phyloP scores from a whole-genome alignment of 1,140 invertebrate species.

The Drosophila asahinai region DNA sequence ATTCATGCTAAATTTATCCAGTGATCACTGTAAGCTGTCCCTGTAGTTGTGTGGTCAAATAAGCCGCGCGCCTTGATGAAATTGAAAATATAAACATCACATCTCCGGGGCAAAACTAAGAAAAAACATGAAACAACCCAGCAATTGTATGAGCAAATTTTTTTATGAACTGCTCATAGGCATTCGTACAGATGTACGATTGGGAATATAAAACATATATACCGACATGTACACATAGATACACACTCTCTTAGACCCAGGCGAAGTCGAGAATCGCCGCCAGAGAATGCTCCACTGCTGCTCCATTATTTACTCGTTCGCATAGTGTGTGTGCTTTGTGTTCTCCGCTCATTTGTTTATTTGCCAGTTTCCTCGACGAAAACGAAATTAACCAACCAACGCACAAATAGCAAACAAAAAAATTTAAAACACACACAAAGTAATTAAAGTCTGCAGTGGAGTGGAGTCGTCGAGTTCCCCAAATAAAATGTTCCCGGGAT shows the following conservation, averaged over 20 bases:
- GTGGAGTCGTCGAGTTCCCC: background rate
- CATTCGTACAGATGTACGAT: constrained; percentile 10
- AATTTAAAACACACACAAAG: constrained; percentile 41
- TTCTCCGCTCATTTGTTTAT: constrained; percentile 78
- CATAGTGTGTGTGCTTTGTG: constrained; percentile 27
- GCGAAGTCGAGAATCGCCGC: constrained; percentile 46
- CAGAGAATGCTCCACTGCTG: constrained; percentile 53
- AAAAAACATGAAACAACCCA: constrained; percentile 41
- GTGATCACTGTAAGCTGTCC: constrained; percentile 19
- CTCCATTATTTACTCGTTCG: constrained; percentile 63
- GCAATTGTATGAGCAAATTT: constrained; percentile 68
- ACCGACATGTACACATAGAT: constrained; percentile 8
- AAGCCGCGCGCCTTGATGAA: constrained; percentile 55
- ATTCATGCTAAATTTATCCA: no score
- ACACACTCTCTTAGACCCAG: constrained; percentile 15
- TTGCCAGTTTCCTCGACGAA: constrained; percentile 69
- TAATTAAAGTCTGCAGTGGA: constrained; percentile 15
- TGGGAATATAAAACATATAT: constrained; percentile 9
- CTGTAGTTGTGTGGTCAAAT: constrained; percentile 65
- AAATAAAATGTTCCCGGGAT: constrained; percentile 1
- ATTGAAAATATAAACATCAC: constrained; percentile 77
- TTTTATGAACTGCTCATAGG: constrained; percentile 61
- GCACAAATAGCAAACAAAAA: constrained; percentile 53
- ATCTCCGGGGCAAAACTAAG: constrained; percentile 50
- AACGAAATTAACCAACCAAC: constrained; percentile 73